Conservation (phyloP, 2,888 invertebrate genomes). For the Masnerella sp. region DNA sequence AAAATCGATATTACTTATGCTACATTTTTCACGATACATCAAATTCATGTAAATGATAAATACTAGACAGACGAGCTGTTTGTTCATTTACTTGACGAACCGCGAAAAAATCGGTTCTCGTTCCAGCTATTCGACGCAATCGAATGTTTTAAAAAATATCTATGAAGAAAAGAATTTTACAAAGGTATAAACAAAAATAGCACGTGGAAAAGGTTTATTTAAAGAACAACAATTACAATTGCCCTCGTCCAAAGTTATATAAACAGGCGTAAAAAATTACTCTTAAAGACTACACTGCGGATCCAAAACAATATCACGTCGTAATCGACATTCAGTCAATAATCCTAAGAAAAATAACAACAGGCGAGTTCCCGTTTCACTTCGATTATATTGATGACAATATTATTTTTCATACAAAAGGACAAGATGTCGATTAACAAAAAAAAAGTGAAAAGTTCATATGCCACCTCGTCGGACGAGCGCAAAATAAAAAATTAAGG, state of each 20-base stretch:
- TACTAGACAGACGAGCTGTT: conserved; percentile 24
- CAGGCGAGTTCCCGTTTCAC: neutral
- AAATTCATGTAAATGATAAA: conserved; percentile 31
- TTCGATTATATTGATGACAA: neutral
- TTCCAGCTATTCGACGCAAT: neutral
- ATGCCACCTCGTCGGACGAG: conserved; percentile 33
- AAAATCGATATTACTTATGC: conserved; percentile 34
- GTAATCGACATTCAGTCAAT: neutral
- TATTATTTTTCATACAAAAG: conserved; percentile 1
- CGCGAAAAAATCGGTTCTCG: neutral
- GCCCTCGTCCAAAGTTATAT: conserved; percentile 40
- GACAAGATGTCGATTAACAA: neutral
- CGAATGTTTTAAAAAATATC: neutral
- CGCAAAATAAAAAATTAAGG: conserved; percentile 32
- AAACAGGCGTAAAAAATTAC: conserved; percentile 1
- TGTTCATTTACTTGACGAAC: conserved; percentile 10
- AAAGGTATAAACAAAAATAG: neutral
- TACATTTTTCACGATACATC: conserved; percentile 41
- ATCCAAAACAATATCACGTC: conserved; percentile 3
- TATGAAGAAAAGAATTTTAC: neutral
- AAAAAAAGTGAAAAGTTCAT: too few species aligned
- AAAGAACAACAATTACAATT: conserved; percentile 16
- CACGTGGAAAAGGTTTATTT: conserved; percentile 13
- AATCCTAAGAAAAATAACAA: neutral
- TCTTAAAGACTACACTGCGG: neutral